Evolutionary conservation across 2,888 invertebrate genomes (phyloP).

Genomic region (Cheilosia grossa): DNA sequence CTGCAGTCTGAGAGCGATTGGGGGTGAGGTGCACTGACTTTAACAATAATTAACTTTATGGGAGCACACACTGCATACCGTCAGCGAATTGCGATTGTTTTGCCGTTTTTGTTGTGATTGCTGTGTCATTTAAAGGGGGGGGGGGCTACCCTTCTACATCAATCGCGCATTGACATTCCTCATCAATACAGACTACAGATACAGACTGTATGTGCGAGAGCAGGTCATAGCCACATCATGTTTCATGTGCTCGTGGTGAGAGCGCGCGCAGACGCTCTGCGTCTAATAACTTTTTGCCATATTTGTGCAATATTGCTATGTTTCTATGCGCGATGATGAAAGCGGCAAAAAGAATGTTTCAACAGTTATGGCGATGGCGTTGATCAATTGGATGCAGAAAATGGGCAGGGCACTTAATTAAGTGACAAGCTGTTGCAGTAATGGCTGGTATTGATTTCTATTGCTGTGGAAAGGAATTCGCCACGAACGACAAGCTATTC

Average conservation of each 20-base stretch:
- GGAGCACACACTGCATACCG: constrained; percentile 51
- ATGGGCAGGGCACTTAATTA: constrained; percentile 74
- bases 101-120: constrained; percentile 6
- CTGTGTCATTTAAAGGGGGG: constrained; percentile 1
- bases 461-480: constrained; percentile 29
- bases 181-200: constrained; percentile 17
- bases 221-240: constrained; percentile 24
- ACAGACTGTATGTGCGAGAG: no score
- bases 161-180: constrained; percentile 48
- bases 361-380: constrained; percentile 66
- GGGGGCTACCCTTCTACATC: constrained; percentile 19
- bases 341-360: constrained; percentile 40
- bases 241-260: neutral
- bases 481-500: neutral
- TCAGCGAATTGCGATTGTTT: constrained; percentile 70
- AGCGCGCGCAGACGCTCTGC: constrained; percentile 35
- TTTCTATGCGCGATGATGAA: constrained; percentile 44
- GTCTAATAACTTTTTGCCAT: constrained; percentile 58
- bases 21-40: constrained; percentile 72
- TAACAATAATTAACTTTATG: constrained; percentile 75
- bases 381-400: constrained; percentile 70
- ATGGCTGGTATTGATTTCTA: constrained; percentile 43
- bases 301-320: constrained; percentile 38
- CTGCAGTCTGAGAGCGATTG: constrained; percentile 8
- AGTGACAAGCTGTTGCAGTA: constrained; percentile 65